Evolutionary conservation across 2,888 invertebrate genomes (phyloP).

Genomic region (Pimpla rufipes): DNA sequence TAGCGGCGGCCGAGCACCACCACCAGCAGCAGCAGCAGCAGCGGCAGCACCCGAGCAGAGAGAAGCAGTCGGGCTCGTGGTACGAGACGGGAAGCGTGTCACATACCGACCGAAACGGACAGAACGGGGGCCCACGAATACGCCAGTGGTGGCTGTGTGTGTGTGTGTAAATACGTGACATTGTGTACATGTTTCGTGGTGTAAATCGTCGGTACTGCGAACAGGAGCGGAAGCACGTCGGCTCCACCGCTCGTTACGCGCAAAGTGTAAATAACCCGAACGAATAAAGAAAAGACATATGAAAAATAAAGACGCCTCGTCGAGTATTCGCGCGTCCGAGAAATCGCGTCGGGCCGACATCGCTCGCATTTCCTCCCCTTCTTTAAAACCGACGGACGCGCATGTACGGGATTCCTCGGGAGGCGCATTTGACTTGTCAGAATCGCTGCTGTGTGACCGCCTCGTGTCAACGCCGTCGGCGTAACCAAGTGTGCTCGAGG

Average conservation of each 20-base stretch:
- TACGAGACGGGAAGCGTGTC: conserved; percentile 63
- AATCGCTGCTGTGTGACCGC: conserved; percentile 63
- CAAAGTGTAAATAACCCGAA: too few species aligned
- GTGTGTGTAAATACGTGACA: conserved; percentile 12
- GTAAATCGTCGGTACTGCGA: neutral
- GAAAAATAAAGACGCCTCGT: too few species aligned
- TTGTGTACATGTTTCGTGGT: conserved; percentile 15
- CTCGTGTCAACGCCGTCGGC: conserved; percentile 79
- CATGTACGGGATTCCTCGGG: neutral
- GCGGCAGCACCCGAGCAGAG: conserved; percentile 60
- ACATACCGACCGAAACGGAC: neutral
- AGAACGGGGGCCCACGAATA: neutral
- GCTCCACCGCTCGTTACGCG: neutral
- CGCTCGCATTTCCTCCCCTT: too few species aligned
- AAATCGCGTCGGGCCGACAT: too few species aligned
- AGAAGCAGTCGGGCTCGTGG: conserved; percentile 65
- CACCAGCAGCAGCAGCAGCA: conserved; percentile 52
- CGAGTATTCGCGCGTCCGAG: too few species aligned
- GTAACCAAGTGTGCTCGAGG: conserved; percentile 78
- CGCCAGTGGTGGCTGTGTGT: neutral
- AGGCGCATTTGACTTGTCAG: neutral
- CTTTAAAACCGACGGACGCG: too few species aligned
- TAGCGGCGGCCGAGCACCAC: conserved; percentile 40
- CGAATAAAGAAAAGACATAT: too few species aligned
- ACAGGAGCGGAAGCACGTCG: neutral